A percentile compares a stretch with the other conserved stretches of the same genome.
These are phyloP conservation scores for Eupithecia exiguata DNA, from an alignment of 2,888 invertebrate genomes.

Conservation along the genomic window DNA sequence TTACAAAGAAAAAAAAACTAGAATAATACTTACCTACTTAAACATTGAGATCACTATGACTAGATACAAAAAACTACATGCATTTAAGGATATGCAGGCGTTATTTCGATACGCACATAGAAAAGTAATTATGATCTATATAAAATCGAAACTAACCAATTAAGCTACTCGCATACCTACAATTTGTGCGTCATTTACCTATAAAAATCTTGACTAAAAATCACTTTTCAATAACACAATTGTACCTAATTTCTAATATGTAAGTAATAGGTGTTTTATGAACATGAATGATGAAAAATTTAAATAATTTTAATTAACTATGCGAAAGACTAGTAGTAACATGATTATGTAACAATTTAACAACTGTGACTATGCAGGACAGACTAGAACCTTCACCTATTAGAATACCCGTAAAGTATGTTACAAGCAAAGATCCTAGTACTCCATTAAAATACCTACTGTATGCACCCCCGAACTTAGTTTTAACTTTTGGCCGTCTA, in stretches of 20 bases:
- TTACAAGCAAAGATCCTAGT: too few relatives aligned
- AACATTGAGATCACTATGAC: slow-evolving; percentile 12
- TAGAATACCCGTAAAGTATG: not conserved
- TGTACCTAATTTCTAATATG: not conserved
- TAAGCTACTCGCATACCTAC: not conserved
- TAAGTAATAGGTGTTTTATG: not conserved
- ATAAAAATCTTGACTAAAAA: not conserved
- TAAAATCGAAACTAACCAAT: not conserved
- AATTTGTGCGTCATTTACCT: slow-evolving; percentile 1
- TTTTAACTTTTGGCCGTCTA: not conserved
- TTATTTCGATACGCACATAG: not conserved
- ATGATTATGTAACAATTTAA: not conserved
- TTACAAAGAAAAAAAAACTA: not conserved
- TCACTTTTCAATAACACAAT: not conserved
- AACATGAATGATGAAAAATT: not conserved
- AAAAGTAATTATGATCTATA: not conserved
- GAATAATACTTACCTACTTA: not conserved
- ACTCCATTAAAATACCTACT: not conserved
- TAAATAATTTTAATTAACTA: not conserved
- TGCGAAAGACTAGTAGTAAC: not conserved
- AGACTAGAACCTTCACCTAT: not conserved
- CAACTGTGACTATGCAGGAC: not conserved
- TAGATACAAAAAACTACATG: slow-evolving; percentile 2
- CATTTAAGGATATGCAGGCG: not conserved
- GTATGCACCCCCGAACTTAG: not conserved